Conservation (phyloP, 2,888 invertebrate genomes). For the Brachypalpus laphriformis region DNA sequence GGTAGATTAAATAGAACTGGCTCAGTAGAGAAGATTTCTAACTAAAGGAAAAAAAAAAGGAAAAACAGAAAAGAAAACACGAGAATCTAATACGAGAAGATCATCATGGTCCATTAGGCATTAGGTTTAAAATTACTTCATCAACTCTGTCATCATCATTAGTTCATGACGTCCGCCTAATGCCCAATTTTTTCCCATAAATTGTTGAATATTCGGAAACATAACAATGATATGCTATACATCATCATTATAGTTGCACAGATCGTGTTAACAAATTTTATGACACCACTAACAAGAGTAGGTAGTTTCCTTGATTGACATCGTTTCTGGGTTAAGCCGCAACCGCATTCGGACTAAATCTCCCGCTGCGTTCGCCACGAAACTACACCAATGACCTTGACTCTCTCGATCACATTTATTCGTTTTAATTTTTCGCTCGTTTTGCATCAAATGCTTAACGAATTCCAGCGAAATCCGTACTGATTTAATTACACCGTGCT, state of each 20-base stretch:
- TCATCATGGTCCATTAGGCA: no score
- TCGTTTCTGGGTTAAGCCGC: constrained; percentile 1
- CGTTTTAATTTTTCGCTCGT: not conserved
- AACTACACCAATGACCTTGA: constrained; percentile 6
- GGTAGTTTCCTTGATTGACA: not conserved
- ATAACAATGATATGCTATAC: not conserved
- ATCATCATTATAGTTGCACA: not conserved
- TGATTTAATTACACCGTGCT: constrained; percentile 38
- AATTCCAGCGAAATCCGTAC: constrained; percentile 29
- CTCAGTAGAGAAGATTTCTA: no score
- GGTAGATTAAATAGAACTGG: no score
- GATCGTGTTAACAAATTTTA: not conserved
- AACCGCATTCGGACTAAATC: not conserved
- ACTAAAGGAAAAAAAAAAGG: no score
- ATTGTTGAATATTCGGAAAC: not conserved
- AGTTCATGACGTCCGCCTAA: not conserved
- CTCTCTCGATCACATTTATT: not conserved
- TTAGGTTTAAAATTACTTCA: not conserved
- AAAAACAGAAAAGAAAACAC: no score
- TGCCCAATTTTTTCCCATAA: not conserved
- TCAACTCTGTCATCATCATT: not conserved
- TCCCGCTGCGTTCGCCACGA: not conserved
- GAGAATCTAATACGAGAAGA: no score
- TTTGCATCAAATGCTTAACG: constrained; percentile 1
- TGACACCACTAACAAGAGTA: not conserved